A percentile compares a stretch with the other conserved stretches of the same genome.
Conservation (phyloP, 2,797 vertebrate genomes). For the Toxotes lorentzi region DNA sequence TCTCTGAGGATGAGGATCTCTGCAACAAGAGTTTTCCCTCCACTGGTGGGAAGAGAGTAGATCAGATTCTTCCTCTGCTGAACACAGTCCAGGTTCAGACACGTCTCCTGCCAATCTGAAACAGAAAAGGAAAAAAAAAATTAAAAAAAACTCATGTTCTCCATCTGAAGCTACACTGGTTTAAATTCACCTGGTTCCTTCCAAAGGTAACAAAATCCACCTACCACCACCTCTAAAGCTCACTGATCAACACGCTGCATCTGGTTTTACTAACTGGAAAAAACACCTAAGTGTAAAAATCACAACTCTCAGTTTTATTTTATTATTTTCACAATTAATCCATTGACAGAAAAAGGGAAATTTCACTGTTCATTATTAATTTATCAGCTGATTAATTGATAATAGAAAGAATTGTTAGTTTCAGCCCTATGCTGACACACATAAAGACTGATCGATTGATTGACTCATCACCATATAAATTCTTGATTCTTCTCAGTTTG, state of each 20-base stretch:
- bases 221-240: no score
- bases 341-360: no score
- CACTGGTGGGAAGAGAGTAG: slow-evolving; percentile 96
- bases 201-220: no score
- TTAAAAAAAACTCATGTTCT: no score
- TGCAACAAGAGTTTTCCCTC: slow-evolving; percentile 97
- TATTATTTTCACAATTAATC: no score
- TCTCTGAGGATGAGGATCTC: slow-evolving; percentile 96
- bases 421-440: no score
- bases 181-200: no score
- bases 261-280: neutral
- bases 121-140: neutral
- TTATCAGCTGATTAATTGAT: neutral
- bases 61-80: slow-evolving; percentile 93
- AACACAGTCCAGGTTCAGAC: slow-evolving; percentile 91
- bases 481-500: slow-evolving; percentile 90
- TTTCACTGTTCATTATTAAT: no score
- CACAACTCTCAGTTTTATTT: no score
- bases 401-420: neutral
- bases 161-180: no score
- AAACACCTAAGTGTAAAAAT: neutral
- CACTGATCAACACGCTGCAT: no score
- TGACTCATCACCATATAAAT: slow-evolving; percentile 90
- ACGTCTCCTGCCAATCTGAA: slow-evolving; percentile 95
- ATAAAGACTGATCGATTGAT: neutral